Evolutionary conservation across 2,113 vertebrate genomes (phyloP).

Genomic region (Tyto alba): DNA sequence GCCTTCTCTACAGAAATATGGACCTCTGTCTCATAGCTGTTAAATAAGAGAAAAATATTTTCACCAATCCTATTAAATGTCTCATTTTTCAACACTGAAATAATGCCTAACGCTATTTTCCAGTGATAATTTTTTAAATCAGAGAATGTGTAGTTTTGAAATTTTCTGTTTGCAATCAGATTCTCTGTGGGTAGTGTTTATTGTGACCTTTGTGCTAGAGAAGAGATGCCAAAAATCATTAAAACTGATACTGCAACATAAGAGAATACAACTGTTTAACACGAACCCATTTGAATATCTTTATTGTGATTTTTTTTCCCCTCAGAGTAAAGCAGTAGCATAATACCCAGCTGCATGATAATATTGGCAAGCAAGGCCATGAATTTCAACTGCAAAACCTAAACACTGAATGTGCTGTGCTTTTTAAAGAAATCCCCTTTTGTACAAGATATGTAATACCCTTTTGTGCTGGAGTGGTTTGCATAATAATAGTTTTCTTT

Average conservation of each 20-base stretch:
- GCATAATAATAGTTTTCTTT: constrained; percentile 85
- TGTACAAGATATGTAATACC: constrained; percentile 78
- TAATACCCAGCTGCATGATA: constrained; percentile 64
- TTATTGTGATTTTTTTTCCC: constrained; percentile 45
- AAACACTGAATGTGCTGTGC: constrained; percentile 70
- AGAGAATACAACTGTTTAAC: constrained; percentile 38
- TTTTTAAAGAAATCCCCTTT: constrained; percentile 78
- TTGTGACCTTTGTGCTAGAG: constrained; percentile 15
- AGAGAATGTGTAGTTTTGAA: neutral
- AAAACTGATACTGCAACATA: constrained; percentile 15
- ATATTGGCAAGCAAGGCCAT: constrained; percentile 62
- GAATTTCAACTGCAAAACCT: constrained; percentile 66
- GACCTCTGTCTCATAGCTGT: neutral
- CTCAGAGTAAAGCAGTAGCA: neutral
- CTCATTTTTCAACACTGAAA: neutral
- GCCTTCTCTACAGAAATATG: neutral
- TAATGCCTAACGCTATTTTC: neutral
- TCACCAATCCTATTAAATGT: neutral
- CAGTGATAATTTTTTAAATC: neutral
- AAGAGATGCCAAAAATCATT: constrained; percentile 25
- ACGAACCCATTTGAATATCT: constrained; percentile 41
- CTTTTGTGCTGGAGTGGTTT: constrained; percentile 79
- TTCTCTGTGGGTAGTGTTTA: neutral
- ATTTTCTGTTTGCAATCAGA: neutral
- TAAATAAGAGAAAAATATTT: neutral